Conservation (phyloP, 2,888 invertebrate species). For the Conistra vaccinii region DNA sequence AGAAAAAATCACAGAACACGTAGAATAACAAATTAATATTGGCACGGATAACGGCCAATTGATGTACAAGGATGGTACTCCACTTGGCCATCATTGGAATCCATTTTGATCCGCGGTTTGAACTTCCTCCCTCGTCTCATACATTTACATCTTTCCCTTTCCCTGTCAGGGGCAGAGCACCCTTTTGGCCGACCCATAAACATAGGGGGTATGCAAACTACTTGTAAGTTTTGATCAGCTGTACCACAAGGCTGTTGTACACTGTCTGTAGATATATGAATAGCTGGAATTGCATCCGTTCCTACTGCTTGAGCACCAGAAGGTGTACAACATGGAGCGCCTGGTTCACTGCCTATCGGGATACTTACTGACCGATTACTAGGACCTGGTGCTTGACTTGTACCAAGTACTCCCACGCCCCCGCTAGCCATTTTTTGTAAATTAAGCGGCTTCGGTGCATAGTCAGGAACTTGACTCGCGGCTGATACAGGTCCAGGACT, state of each 20-base stretch:
- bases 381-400: constrained; percentile 46
- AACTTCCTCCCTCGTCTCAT: constrained; percentile 45
- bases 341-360: neutral
- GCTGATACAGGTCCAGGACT: constrained; percentile 18
- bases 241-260: neutral
- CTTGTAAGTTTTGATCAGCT: neutral
- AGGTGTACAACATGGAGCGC: neutral
- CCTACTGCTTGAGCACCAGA: constrained; percentile 5
- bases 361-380: neutral
- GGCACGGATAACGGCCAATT: constrained; percentile 63
- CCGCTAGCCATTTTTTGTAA: constrained; percentile 33
- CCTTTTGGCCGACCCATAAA: constrained; percentile 5
- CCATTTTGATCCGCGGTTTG: constrained; percentile 41
- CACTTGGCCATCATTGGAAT: constrained; percentile 50
- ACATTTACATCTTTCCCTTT: constrained; percentile 59
- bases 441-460: neutral
- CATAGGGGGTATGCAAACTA: constrained; percentile 11
- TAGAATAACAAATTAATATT: constrained; percentile 46
- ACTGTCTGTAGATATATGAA: constrained; percentile 25
- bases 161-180: constrained; percentile 42
- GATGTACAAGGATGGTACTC: constrained; percentile 62
- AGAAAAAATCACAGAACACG: neutral
- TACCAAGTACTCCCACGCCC: constrained; percentile 32
- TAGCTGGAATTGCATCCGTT: neutral
- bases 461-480: constrained; percentile 23